Percentiles rank a stretch among this genome's conserved stretches.
These are phyloP conservation scores for Ariopsis seemanni DNA, from an alignment of 2,113 vertebrate genomes.

Conservation along the genomic window DNA sequence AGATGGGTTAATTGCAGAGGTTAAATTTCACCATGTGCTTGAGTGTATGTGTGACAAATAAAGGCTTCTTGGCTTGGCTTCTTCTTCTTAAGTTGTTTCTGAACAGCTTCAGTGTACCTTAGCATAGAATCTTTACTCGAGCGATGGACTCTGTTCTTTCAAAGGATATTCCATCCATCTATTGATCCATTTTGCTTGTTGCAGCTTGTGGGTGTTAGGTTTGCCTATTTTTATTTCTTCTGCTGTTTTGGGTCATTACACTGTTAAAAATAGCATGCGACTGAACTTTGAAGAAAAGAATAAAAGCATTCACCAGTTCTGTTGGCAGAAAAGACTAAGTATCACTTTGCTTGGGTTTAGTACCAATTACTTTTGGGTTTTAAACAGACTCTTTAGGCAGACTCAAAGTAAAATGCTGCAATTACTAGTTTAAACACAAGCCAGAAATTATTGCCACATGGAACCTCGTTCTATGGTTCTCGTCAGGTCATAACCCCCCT, in stretches of 20 bases:
- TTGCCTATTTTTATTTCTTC: background rate
- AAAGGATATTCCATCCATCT: too few relatives aligned
- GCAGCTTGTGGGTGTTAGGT: too few relatives aligned
- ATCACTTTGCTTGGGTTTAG: constrained; percentile 2
- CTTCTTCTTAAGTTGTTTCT: too few relatives aligned
- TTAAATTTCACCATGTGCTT: too few relatives aligned
- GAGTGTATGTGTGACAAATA: too few relatives aligned
- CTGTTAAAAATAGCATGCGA: background rate
- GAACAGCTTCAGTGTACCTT: too few relatives aligned
- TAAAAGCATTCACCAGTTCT: background rate
- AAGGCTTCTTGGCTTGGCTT: too few relatives aligned
- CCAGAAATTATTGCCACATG: constrained; percentile 8
- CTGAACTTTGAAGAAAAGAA: background rate
- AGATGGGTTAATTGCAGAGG: too few relatives aligned
- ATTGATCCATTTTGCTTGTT: too few relatives aligned
- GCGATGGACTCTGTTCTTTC: too few relatives aligned
- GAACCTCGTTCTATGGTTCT: background rate
- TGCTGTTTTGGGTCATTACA: background rate
- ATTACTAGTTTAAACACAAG: background rate
- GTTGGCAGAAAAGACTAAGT: background rate
- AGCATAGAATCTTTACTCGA: too few relatives aligned
- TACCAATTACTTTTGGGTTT: constrained; percentile 21
- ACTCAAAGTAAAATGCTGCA: background rate
- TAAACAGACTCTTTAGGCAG: background rate
- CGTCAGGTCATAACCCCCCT: background rate